These are phyloP conservation scores for Chaenodraco wilsoni DNA, from an alignment of 2,797 vertebrate genomes.

Conservation along the genomic window DNA sequence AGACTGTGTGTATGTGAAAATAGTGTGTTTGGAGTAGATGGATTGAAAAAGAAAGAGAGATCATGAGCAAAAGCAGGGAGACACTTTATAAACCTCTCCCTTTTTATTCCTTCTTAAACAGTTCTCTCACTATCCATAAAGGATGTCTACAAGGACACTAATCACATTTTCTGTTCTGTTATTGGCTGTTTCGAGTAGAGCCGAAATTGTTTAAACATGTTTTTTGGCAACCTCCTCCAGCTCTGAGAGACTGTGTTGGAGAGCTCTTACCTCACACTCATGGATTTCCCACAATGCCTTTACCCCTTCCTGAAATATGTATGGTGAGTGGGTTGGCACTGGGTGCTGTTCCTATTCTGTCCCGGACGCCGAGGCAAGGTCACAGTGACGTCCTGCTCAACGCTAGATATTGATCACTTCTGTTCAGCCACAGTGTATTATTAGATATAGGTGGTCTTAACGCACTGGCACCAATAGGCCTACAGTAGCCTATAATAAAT, in stretches of 20 bases:
- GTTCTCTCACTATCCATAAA: constrained; percentile 64
- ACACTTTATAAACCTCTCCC: constrained; percentile 28
- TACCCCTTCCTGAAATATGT: constrained; percentile 44
- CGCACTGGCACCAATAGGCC: too few relatives aligned
- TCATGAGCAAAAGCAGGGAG: neutral
- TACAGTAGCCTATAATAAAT: too few relatives aligned
- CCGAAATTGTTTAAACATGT: constrained; percentile 46
- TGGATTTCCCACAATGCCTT: constrained; percentile 34
- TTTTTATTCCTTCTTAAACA: constrained; percentile 13
- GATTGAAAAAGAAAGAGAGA: constrained; percentile 26
- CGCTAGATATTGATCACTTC: constrained; percentile 50
- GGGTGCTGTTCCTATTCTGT: neutral
- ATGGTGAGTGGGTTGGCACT: neutral
- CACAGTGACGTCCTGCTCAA: constrained; percentile 37
- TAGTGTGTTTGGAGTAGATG: neutral
- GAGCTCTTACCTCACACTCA: constrained; percentile 23
- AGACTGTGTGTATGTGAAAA: neutral
- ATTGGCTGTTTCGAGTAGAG: constrained; percentile 66
- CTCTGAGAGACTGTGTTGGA: constrained; percentile 20
- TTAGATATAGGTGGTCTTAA: constrained; percentile 20
- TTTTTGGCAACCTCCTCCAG: constrained; percentile 31
- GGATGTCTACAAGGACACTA: constrained; percentile 77
- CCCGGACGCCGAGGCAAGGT: constrained; percentile 27
- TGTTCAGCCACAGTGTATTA: constrained; percentile 41
- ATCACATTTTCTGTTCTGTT: constrained; percentile 41